phyloP scores from a whole-genome alignment of 2,113 vertebrate genomes.

The Gallinago paraguaiae region DNA sequence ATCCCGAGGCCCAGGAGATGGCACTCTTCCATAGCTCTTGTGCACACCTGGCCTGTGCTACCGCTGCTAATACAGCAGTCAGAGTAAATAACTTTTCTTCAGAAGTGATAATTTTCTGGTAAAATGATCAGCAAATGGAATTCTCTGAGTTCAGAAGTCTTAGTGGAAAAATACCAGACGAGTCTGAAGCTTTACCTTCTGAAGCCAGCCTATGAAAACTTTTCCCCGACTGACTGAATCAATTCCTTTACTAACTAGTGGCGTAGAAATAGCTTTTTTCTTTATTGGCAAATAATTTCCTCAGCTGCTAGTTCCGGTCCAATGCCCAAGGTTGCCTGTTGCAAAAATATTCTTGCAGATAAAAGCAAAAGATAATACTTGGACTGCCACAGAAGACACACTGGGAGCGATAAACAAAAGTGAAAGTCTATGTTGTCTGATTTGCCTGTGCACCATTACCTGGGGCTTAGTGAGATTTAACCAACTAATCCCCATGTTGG shows the following conservation, averaged over 20 bases:
- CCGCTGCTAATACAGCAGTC: neutral
- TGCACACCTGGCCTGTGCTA: neutral
- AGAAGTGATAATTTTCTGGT: slow-evolving; percentile 69
- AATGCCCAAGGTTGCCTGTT: neutral
- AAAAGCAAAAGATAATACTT: slow-evolving; percentile 2
- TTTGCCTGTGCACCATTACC: neutral
- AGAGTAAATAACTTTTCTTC: slow-evolving; percentile 59
- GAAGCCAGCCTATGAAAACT: neutral
- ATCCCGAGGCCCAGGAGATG: slow-evolving; percentile 24
- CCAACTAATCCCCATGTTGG: neutral
- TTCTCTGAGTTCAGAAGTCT: slow-evolving; percentile 29
- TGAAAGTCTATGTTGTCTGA: neutral
- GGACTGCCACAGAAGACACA: neutral
- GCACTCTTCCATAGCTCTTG: slow-evolving; percentile 48
- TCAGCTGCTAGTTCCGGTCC: slow-evolving; percentile 7
- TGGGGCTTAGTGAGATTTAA: neutral
- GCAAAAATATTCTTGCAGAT: slow-evolving; percentile 12
- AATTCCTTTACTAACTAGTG: slow-evolving; percentile 42
- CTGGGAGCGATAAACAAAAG: neutral
- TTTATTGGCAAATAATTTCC: slow-evolving; percentile 33
- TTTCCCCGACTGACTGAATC: neutral
- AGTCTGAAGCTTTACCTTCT: neutral
- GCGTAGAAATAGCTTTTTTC: neutral
- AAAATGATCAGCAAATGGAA: slow-evolving; percentile 61
- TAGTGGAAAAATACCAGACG: slow-evolving; percentile 63